Evolutionary conservation across 2,113 vertebrate species (phyloP).

Genomic region (Pao palembangensis): DNA sequence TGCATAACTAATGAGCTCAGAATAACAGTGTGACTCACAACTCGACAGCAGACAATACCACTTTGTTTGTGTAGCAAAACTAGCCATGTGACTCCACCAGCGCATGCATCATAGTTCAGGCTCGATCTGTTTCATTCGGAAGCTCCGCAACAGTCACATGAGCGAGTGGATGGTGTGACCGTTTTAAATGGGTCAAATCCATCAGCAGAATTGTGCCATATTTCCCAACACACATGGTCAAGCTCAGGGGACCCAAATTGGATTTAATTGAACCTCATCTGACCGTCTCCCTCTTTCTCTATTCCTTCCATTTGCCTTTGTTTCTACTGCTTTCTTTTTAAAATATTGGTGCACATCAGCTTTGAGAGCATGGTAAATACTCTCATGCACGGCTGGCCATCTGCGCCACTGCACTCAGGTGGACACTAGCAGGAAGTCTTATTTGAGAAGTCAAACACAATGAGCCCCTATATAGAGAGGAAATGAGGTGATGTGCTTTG

Average conservation of each 20-base stretch:
- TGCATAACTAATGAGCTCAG: conserved; percentile 4
- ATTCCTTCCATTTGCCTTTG: conserved; percentile 26
- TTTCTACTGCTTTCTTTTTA: conserved; percentile 14
- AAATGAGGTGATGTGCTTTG: conserved; percentile 34
- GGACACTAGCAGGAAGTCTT: conserved; percentile 58
- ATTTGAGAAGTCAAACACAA: conserved; percentile 46
- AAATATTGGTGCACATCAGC: conserved; percentile 52
- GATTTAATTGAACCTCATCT: conserved; percentile 37
- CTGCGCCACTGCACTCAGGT: conserved; percentile 49
- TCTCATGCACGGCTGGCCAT: conserved; percentile 36
- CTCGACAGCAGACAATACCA: conserved; percentile 27
- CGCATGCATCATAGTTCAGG: conserved; percentile 8
- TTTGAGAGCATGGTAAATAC: conserved; percentile 47
- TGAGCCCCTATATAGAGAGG: conserved; percentile 39
- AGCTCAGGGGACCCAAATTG: conserved; percentile 43
- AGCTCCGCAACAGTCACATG: conserved; percentile 35
- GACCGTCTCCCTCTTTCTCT: conserved; percentile 8
- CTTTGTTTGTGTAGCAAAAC: conserved; percentile 33
- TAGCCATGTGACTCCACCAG: conserved; percentile 37
- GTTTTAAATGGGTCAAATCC: conserved; percentile 62
- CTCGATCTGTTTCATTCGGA: conserved; percentile 12
- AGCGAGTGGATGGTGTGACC: conserved; percentile 47
- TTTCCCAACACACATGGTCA: conserved; percentile 11
- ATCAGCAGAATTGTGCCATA: conserved; percentile 57
- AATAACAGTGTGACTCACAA: conserved; percentile 19